Percentiles rank a stretch among this genome's conserved stretches.
Evolutionary conservation across 2,797 vertebrate genomes (phyloP).

Genomic region (Notolepis coatsorum): DNA sequence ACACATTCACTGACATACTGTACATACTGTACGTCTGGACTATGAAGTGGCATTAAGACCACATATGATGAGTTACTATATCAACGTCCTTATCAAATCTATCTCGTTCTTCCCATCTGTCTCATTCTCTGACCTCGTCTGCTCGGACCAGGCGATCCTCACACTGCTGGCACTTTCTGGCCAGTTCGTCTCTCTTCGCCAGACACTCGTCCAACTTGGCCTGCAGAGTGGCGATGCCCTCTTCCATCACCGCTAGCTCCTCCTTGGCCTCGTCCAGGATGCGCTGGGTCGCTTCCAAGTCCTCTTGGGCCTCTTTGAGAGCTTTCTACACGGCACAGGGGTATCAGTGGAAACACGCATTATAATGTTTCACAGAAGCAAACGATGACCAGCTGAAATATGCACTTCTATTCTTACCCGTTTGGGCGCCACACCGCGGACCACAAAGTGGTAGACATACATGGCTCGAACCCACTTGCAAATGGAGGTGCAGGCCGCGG

Average conservation of each 20-base stretch:
- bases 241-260: slow-evolving; percentile 80
- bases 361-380: background rate
- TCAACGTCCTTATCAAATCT: background rate
- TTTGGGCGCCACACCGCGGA: slow-evolving; percentile 93
- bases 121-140: slow-evolving; percentile 84
- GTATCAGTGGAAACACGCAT: background rate
- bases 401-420: slow-evolving; percentile 76
- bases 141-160: slow-evolving; percentile 87
- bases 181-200: slow-evolving; percentile 88
- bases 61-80: background rate
- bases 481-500: slow-evolving; percentile 93
- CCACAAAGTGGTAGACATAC: slow-evolving; percentile 92
- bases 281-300: slow-evolving; percentile 81
- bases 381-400: background rate
- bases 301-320: slow-evolving; percentile 85
- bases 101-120: background rate
- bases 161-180: slow-evolving; percentile 90
- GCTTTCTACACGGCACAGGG: slow-evolving; percentile 79
- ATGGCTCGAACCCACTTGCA: slow-evolving; percentile 96
- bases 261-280: slow-evolving; percentile 86
- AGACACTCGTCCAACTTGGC: slow-evolving; percentile 86
- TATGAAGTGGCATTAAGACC: no score
- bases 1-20: no score
- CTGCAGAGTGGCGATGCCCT: slow-evolving; percentile 84
- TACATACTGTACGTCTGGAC: no score